phyloP scores from a whole-genome alignment of 2,797 vertebrate species.

The Garrulus glandarius region DNA sequence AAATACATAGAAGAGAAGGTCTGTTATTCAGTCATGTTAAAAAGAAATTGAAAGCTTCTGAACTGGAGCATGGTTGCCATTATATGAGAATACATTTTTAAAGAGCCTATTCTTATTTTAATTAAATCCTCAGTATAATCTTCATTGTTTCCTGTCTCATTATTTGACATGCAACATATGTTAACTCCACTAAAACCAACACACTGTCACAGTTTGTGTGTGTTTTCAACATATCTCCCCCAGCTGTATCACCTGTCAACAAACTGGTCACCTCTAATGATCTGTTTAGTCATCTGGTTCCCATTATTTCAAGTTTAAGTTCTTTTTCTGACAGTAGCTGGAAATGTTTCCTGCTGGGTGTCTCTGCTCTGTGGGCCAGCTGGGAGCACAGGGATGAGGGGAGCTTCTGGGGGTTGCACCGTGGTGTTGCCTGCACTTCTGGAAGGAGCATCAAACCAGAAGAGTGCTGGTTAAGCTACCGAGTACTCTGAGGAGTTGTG shows the following conservation, averaged over 20 bases:
- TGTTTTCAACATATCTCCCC: not conserved
- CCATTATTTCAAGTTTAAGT: not conserved
- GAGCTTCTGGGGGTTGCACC: rapidly evolving
- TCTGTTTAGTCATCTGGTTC: not conserved
- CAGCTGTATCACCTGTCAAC: not conserved
- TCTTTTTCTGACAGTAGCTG: not conserved
- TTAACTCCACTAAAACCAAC: not conserved
- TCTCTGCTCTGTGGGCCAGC: not conserved
- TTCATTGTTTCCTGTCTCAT: not conserved
- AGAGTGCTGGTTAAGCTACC: not conserved
- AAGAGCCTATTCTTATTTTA: not conserved
- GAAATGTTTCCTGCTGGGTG: not conserved
- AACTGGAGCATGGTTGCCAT: not conserved
- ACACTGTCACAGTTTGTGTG: not conserved
- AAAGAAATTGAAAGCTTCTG: not conserved
- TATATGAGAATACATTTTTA: not conserved
- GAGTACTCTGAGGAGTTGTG: rapidly evolving
- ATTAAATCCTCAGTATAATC: not conserved
- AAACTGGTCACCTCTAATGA: not conserved
- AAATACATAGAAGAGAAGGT: not conserved
- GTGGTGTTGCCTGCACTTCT: rapidly evolving
- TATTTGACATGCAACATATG: not conserved
- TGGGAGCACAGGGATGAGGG: not conserved
- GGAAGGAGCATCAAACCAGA: not conserved
- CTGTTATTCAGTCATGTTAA: not conserved